phyloP scores from a whole-genome alignment of 2,888 invertebrate species.

The Drosophila subquinaria region DNA sequence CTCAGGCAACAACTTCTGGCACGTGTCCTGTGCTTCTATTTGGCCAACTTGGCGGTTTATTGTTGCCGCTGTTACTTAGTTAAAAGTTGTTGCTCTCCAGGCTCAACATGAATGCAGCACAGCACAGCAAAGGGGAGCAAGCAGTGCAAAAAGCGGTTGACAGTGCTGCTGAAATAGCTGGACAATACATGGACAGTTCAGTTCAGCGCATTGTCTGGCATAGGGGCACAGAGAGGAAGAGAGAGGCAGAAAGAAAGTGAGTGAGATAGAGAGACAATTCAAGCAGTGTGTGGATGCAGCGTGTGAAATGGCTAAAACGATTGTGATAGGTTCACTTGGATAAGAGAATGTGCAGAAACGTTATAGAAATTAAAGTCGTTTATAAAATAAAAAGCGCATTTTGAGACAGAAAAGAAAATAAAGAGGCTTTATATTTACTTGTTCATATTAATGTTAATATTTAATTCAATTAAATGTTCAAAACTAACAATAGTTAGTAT shows the following conservation, averaged over 20 bases:
- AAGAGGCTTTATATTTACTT: no score
- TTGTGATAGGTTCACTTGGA: constrained; percentile 6
- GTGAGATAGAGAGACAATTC: neutral
- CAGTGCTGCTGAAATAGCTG: constrained; percentile 44
- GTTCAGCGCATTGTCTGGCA: constrained; percentile 27
- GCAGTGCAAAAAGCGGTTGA: constrained; percentile 18
- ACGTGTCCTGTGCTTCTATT: constrained; percentile 53
- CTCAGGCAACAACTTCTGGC: constrained; percentile 42
- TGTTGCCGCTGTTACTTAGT: constrained; percentile 59
- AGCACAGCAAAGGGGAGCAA: neutral
- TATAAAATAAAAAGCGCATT: neutral
- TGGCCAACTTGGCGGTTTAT: constrained; percentile 59
- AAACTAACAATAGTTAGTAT: no score
- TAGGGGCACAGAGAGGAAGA: no score
- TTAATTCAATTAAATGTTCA: no score
- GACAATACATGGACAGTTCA: constrained; percentile 43
- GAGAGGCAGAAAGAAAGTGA: neutral
- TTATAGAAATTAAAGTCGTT: constrained; percentile 1
- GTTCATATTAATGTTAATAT: no score
- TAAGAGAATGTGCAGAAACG: neutral
- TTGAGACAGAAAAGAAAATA: no score
- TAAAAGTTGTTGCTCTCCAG: constrained; percentile 42
- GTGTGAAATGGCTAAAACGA: constrained; percentile 4
- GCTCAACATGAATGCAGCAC: neutral
- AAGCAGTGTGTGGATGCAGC: neutral